Base-by-base conservation (phyloP, 2,888 invertebrate species). In the Coleophora deauratella region DNA sequence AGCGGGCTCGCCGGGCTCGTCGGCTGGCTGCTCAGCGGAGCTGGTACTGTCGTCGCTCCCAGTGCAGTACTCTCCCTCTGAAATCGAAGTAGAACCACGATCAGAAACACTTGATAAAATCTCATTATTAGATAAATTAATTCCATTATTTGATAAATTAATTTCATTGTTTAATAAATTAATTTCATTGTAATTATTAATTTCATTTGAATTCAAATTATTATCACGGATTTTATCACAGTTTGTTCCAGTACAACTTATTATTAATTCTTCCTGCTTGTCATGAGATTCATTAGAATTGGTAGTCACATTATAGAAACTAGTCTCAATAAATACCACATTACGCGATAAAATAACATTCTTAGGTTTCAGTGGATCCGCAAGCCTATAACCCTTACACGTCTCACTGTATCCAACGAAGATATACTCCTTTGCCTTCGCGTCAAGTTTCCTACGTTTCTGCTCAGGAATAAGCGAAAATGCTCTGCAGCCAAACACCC, bases 371-470 rank as follows among this genome's bases (percentile, higher is more conserved):
- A 10, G 7, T 36, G 37, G 37, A 27, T 45, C 42, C 10, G 34
- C 28, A 9, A 44, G 28, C 7, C 44, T 28, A 14, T 44, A 43
- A 28, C 46, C 42, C 33, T 44, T 47, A 28, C 33, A 38, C 9
- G 36, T 42, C 9, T 47, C 46, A 33, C 42, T 35, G 41, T 47
- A 47, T 1, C 39, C 43, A 9, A 39, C 39, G 33, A 43, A 39
- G 33, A 43, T 33, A 12, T 36, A 36, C 9, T n/a, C 15, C 31
- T 44, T 46, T 10, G 40, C 35, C 32, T 42, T 44, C 6, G 41
- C 31, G 32, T 47, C 43, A 11, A 44, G 35, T 31, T 36, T 41
- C 9, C 28, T 27, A 1, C 41, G 13, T 27, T 40, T 43, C 27
- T 33, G 33, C 11, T 31, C n/a, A 12, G 38, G 44, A 11, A 44